Base-by-base conservation (phyloP, 2,113 vertebrate species). In the Bufo gargarizans region DNA sequence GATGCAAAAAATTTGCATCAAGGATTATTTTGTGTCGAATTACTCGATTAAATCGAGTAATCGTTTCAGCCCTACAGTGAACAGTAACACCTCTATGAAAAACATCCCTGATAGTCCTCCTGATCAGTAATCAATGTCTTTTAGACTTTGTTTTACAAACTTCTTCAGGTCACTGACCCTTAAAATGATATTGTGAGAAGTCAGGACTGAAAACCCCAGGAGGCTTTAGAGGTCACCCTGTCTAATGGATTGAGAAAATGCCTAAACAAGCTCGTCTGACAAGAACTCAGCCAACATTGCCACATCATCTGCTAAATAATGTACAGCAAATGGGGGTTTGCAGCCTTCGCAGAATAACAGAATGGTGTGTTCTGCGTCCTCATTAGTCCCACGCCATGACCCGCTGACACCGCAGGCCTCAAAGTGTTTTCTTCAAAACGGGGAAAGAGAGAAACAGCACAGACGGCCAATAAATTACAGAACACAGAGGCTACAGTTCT, bases 241-340 rank as follows among this genome's bases (percentile, higher is more conserved):
- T 53, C 69, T 80, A 87, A 80, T 72, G 50, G 77, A 72, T 20
- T 19, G 22, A 20, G 12, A 74, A 53, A 81, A 65, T 22, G 85
- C 8, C 20, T 50, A 58, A 87, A 49, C 50, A n/a, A 56, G 49
- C 49, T 74, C 65, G 16, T 71, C 58, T 87, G 65, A 87, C 77
- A 72, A 81, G 53, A 72, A 81, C 63, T 72, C 33, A 45, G 77
- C 72, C 45, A 63, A 78, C 74, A 59, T 59, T 74, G 53, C 53
- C 86, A 87, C 49, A 87, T 87, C 78, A 71, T 69, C 61, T 86
- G 58, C 58, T 87, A 82, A 81, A 72, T 81, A 87, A 87, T 87
- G 86, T 77, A 87, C 50, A 58, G 77, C 3, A 81, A 4, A 72
- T 58, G 78, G 59, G 63, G 49, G 63, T 47, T 58, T 69, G 20